Conservation (phyloP, 2,888 invertebrate genomes). For the Cosmopolites sordidus region DNA sequence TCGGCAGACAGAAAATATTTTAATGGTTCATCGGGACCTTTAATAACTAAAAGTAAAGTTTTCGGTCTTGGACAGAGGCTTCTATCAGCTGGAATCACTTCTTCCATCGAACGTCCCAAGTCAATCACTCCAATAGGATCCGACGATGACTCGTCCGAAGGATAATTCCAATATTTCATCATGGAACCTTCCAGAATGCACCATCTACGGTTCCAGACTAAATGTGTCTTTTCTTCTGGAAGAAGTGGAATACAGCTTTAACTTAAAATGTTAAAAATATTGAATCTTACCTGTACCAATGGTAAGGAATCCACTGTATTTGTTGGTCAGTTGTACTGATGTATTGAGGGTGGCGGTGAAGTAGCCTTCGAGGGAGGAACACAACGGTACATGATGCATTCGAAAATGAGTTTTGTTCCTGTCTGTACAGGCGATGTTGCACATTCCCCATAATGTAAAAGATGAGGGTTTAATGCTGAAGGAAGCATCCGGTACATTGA, state of each 20-base stretch:
- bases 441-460: conserved; percentile 27
- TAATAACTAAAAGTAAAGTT: conserved; percentile 27
- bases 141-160: conserved; percentile 29
- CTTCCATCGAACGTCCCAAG: conserved; percentile 20
- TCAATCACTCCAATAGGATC: conserved; percentile 27
- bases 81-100: conserved; percentile 27
- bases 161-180: conserved; percentile 34
- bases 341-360: conserved; percentile 22
- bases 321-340: conserved; percentile 25
- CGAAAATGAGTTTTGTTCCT: conserved; percentile 20
- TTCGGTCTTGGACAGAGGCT: conserved; percentile 31
- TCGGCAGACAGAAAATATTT: conserved; percentile 30
- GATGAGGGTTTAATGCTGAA: conserved; percentile 26
- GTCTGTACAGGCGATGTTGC: conserved; percentile 23
- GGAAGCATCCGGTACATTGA: conserved; percentile 8
- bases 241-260: conserved; percentile 11
- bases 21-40: conserved; percentile 8
- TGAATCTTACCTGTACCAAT: conserved; percentile 26
- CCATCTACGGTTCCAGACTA: conserved; percentile 34
- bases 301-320: conserved; percentile 29
- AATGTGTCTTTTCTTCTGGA: conserved; percentile 19
- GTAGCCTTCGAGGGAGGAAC: conserved; percentile 20
- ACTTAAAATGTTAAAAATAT: not conserved
- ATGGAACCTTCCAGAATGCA: conserved; percentile 29
- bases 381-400: conserved; percentile 22